phyloP scores from a whole-genome alignment of 2,113 vertebrate genomes.

The Albula goreensis region DNA sequence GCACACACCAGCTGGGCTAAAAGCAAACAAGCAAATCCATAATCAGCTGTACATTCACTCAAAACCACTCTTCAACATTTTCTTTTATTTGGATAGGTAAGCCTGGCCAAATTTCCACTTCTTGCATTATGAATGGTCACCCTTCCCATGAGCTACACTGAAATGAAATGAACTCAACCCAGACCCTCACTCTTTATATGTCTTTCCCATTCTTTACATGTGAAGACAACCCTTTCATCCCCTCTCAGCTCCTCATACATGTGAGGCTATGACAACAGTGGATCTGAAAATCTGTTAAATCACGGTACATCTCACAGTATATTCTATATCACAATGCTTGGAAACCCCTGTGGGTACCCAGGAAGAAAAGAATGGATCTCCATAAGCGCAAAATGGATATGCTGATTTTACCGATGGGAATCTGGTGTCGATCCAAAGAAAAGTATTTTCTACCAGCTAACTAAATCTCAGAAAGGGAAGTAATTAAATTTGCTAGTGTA shows the following conservation, averaged over 20 bases:
- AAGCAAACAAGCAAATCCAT: background rate
- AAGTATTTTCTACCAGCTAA: background rate
- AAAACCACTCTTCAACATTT: background rate
- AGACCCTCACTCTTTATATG: background rate
- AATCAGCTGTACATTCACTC: background rate
- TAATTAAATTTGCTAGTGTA: background rate
- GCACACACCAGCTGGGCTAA: background rate
- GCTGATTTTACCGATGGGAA: slow-evolving; percentile 2
- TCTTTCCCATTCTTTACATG: background rate
- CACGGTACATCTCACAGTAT: background rate
- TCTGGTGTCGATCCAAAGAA: slow-evolving; percentile 2
- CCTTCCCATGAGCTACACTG: background rate
- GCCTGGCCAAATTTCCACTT: background rate
- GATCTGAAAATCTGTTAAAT: background rate
- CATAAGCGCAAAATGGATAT: background rate
- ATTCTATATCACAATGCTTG: background rate
- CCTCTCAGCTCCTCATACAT: background rate
- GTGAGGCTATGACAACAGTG: background rate
- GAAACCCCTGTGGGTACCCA: slow-evolving; percentile 1
- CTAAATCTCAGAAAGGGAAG: background rate
- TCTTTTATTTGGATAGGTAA: background rate
- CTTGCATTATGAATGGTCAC: background rate
- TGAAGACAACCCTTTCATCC: background rate
- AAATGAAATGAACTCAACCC: slow-evolving; percentile 10
- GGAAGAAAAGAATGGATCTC: background rate